Evolutionary conservation across 1,140 invertebrate genomes (phyloP).

Genomic region (Sitobion miscanthi): DNA sequence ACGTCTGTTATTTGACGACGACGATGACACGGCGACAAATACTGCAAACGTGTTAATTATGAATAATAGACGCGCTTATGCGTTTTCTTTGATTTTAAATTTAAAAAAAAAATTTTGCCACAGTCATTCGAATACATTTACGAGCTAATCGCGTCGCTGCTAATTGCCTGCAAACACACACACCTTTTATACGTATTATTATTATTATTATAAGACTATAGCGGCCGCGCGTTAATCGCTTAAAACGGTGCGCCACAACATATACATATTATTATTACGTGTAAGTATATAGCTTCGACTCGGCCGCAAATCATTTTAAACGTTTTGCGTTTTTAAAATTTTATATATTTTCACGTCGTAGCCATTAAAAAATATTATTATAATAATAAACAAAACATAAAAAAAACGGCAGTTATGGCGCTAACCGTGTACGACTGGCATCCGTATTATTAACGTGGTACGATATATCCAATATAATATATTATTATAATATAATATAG

Average conservation of each 20-base stretch:
- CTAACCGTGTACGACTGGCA: no score
- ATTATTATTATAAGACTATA: neutral
- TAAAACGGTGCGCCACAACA: neutral
- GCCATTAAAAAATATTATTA: neutral
- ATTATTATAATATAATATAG: no score
- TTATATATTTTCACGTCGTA: neutral
- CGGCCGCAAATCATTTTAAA: neutral
- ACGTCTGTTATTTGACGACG: neutral
- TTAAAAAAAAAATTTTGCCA: neutral
- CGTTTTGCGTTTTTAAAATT: neutral
- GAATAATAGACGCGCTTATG: neutral
- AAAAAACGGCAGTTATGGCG: neutral
- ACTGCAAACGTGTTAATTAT: neutral
- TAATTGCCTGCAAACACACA: neutral
- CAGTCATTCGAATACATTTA: constrained; percentile 16
- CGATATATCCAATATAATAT: neutral
- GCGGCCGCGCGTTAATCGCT: neutral
- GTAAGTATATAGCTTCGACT: neutral
- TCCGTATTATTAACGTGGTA: neutral
- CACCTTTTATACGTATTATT: neutral
- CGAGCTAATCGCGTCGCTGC: neutral
- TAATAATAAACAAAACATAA: neutral
- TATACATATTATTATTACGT: neutral
- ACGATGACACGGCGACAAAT: neutral
- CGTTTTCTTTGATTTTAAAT: constrained; percentile 1